A percentile compares a stretch with the other conserved stretches of the same genome.
Evolutionary conservation across 1,140 invertebrate genomes (phyloP).

Genomic region (Caenorhabditis inopinata): DNA sequence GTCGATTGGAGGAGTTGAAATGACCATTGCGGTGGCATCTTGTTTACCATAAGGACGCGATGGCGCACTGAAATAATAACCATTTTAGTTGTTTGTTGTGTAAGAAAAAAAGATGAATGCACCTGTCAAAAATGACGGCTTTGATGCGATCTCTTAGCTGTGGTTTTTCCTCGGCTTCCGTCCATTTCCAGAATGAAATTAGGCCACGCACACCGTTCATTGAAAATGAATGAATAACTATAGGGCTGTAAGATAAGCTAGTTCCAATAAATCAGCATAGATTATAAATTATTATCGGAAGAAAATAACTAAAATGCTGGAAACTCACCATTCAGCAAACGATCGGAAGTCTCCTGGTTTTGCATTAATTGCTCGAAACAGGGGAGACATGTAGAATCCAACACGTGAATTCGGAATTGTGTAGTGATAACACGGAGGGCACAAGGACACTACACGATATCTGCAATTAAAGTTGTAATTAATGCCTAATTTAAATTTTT

Average conservation of each 20-base stretch:
- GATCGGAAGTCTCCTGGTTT: constrained; percentile 26
- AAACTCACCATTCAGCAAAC: constrained; percentile 28
- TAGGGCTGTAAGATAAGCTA: constrained; percentile 34
- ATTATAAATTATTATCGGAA: no score
- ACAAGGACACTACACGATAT: not conserved
- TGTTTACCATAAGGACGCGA: constrained; percentile 4
- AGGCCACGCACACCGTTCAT: constrained; percentile 40
- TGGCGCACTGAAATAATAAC: constrained; percentile 32
- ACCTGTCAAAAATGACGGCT: constrained; percentile 42
- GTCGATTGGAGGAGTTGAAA: constrained; percentile 32
- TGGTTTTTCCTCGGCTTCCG: constrained; percentile 38
- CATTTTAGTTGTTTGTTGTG: not conserved
- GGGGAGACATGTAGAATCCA: constrained; percentile 40
- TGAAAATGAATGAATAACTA: constrained; percentile 36
- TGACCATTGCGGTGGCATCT: constrained; percentile 31
- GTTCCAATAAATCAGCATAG: no score
- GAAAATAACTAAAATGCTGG: no score
- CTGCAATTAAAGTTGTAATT: not conserved
- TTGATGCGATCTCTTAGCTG: constrained; percentile 32
- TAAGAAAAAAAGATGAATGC: not conserved
- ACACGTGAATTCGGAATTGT: constrained; percentile 40
- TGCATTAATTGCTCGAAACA: constrained; percentile 27
- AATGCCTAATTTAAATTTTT: not conserved
- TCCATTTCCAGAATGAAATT: constrained; percentile 45
- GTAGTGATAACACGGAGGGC: constrained; percentile 38